Base-by-base conservation (phyloP, 2,113 vertebrate genomes). In the Seriola aureovittata region DNA sequence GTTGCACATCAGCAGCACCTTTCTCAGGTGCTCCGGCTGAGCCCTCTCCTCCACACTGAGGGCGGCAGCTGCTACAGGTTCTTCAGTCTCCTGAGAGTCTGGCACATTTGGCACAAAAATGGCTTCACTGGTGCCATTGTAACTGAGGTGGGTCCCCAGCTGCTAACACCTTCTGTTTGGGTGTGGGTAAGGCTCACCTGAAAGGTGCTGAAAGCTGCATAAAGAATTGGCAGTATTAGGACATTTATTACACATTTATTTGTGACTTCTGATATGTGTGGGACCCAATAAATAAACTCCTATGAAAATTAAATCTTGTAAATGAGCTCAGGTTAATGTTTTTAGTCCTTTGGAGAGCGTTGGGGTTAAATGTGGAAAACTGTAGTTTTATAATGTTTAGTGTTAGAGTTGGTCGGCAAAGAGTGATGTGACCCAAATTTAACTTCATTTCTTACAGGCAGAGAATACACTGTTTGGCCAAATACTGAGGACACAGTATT, bases 71-170 rank as follows among this genome's bases (percentile, higher is more conserved):
- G 75, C 64, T 48, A 44, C 70, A 38, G 58, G 46, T 67, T 60
- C 7, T 54, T 38, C 8, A 2, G 36, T 66, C 87, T 74, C 78
- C 54, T 57, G 85, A 84, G 85, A 58, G 3, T 80, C 17, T 68
- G 36, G 8, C 48, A 3, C 16, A 25, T 81, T 7, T 60, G 55
- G 19, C 54, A 3, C 19, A 23, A 29, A 42, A 57, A 62, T 50
- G 25, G 23, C 42, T 25, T 4, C 8, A 23, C 0, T 25, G 3
- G 32, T 32, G 16, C 9, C 36, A 8, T 48, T 57, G 17, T 71
- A 62, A 83, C 75, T 67, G 29, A 16, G 36, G 71, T 52, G 9
- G 21, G 5, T 82, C 32, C 42, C 72, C 67, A 54, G 79, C 32
- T 54, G 34, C 40, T 11, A 10, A 32, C 10, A 60, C 64, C 52